phyloP scores from a whole-genome alignment of 2,113 vertebrate species.

The Vimba vimba region DNA sequence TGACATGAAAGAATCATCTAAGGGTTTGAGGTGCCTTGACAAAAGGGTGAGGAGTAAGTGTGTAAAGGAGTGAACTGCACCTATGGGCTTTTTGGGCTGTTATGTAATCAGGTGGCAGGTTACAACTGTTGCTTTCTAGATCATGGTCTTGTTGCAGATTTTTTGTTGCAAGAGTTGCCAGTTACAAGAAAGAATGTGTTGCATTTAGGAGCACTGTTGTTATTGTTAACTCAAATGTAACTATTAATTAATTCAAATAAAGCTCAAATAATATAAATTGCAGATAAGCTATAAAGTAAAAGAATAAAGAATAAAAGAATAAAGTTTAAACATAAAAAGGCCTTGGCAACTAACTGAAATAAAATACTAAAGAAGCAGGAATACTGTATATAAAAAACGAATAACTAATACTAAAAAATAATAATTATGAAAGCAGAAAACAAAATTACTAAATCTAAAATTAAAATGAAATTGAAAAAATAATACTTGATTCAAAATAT shows the following conservation, averaged over 20 bases:
- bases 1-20: background rate
- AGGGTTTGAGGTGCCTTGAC: background rate
- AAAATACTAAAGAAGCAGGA: background rate
- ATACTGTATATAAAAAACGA: too few relatives aligned
- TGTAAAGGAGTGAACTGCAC: background rate
- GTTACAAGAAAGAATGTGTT: background rate
- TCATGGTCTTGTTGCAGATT: background rate
- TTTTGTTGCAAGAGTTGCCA: background rate
- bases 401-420: too few relatives aligned
- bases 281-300: too few relatives aligned
- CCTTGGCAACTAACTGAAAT: background rate
- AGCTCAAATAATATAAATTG: background rate
- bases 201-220: background rate
- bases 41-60: background rate
- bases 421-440: background rate
- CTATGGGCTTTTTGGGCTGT: background rate
- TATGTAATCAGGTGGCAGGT: slow-evolving; percentile 5
- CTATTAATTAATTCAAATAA: background rate
- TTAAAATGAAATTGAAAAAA: background rate
- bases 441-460: background rate
- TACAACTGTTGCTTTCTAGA: background rate
- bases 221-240: background rate
- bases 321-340: background rate
- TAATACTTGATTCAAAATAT: background rate
- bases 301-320: too few relatives aligned